Evolutionary conservation across 2,888 invertebrate species (phyloP).

Genomic region (Nematopogon swammerdamellus): DNA sequence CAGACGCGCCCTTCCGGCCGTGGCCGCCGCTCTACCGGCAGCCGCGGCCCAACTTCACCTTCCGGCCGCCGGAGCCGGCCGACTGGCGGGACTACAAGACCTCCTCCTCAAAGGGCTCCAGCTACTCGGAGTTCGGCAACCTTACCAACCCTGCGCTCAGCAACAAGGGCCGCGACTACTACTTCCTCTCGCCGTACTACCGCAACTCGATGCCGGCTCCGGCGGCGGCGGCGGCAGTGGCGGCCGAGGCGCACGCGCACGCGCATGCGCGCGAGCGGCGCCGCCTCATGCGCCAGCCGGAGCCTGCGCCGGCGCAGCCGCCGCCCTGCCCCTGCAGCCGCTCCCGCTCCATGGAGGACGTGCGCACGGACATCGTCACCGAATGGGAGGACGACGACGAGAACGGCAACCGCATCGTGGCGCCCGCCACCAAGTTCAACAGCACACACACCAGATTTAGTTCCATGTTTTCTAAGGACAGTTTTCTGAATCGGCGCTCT

Average conservation of each 20-base stretch:
- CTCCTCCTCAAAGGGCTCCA: slow-evolving; percentile 38
- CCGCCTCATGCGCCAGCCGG: slow-evolving; percentile 21
- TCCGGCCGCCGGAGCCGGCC: slow-evolving; percentile 46
- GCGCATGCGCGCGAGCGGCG: slow-evolving; percentile 35
- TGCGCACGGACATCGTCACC: slow-evolving; percentile 62
- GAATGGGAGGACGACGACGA: slow-evolving; percentile 63
- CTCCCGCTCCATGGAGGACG: slow-evolving; percentile 71
- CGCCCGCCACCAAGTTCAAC: slow-evolving; percentile 47
- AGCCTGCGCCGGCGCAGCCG: slow-evolving; percentile 23
- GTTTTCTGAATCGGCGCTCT: slow-evolving; percentile 59
- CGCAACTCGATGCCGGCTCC: slow-evolving; percentile 59
- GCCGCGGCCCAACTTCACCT: slow-evolving; percentile 47
- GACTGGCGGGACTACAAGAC: slow-evolving; percentile 49
- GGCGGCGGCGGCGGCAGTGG: slow-evolving; percentile 15
- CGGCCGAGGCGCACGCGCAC: slow-evolving; percentile 35
- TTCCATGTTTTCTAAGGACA: slow-evolving; percentile 38
- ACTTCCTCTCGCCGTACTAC: slow-evolving; percentile 68
- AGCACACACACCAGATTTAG: slow-evolving; percentile 34
- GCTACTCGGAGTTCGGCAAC: slow-evolving; percentile 49
- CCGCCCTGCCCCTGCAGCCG: slow-evolving; percentile 61
- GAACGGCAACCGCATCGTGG: slow-evolving; percentile 58
- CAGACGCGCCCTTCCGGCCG: slow-evolving; percentile 54
- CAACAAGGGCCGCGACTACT: slow-evolving; percentile 49
- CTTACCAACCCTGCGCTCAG: slow-evolving; percentile 46
- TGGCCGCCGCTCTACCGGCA: slow-evolving; percentile 64